phyloP scores from a whole-genome alignment of 2,797 vertebrate genomes.

The Buceros bicornis region DNA sequence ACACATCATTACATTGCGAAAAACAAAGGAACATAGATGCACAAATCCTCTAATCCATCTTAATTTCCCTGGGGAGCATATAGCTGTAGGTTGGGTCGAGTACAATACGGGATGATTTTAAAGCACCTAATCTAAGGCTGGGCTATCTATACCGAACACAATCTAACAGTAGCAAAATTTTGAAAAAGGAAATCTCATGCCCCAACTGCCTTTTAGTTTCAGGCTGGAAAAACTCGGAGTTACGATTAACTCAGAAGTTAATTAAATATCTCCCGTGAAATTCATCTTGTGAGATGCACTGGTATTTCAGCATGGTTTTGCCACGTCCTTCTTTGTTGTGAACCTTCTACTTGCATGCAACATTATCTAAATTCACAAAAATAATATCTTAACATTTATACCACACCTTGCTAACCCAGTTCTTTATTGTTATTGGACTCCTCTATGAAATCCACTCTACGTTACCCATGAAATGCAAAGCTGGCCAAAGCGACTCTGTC shows the following conservation, averaged over 20 bases:
- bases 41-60: constrained; percentile 53
- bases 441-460: not conserved
- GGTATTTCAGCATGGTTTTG: not conserved
- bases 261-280: not conserved
- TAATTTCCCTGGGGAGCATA: constrained; percentile 45
- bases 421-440: not conserved
- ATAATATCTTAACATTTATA: not conserved
- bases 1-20: constrained; percentile 26
- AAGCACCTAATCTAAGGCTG: not conserved
- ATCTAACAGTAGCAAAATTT: not conserved
- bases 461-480: not conserved
- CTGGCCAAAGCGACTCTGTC: not conserved
- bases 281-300: not conserved
- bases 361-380: not conserved
- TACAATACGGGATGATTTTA: not conserved
- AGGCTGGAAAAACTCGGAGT: not conserved
- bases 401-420: not conserved
- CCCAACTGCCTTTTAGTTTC: not conserved
- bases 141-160: not conserved
- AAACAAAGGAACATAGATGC: constrained; percentile 11
- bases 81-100: not conserved
- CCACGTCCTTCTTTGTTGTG: not conserved
- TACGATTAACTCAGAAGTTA: not conserved
- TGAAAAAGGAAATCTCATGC: not conserved
- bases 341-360: not conserved